Percentiles rank a stretch among this genome's conserved stretches.
phyloP scores from a whole-genome alignment of 2,113 vertebrate species.

The Dasyornis broadbenti region DNA sequence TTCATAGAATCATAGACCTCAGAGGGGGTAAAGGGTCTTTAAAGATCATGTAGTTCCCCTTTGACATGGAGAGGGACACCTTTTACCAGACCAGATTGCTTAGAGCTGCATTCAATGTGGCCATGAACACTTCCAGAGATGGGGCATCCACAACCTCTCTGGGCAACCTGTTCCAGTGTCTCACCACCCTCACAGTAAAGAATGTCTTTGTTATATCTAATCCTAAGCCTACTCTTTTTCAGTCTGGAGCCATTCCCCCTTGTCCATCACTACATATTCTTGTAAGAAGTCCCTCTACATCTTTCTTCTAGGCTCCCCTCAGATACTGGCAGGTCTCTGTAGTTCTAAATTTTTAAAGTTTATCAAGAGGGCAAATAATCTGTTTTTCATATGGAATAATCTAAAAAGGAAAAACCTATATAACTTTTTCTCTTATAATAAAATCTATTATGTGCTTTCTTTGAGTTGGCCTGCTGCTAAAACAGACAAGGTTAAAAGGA shows the following conservation, averaged over 20 bases:
- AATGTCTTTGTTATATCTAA: not conserved
- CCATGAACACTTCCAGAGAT: not conserved
- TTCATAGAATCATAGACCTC: not conserved
- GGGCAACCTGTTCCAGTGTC: not conserved
- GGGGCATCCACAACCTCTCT: not conserved
- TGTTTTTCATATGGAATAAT: not conserved
- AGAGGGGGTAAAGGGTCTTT: not conserved
- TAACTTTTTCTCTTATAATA: not conserved
- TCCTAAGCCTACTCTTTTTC: not conserved
- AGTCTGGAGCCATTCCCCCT: not conserved
- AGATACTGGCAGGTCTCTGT: not conserved
- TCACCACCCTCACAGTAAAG: not conserved
- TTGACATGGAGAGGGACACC: not conserved
- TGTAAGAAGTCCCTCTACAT: not conserved
- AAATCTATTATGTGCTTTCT: not conserved
- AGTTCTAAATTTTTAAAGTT: not conserved
- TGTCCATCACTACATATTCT: not conserved
- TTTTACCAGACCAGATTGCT: not conserved
- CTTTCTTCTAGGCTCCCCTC: not conserved
- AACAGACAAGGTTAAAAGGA: not conserved
- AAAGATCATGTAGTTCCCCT: not conserved
- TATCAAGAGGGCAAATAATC: not conserved
- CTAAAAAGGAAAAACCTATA: not conserved
- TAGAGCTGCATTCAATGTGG: not conserved
- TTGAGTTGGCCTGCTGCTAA: not conserved